These are phyloP conservation scores for Pterocles orientalis DNA, from an alignment of 2,113 vertebrate species.

Conservation along the genomic window DNA sequence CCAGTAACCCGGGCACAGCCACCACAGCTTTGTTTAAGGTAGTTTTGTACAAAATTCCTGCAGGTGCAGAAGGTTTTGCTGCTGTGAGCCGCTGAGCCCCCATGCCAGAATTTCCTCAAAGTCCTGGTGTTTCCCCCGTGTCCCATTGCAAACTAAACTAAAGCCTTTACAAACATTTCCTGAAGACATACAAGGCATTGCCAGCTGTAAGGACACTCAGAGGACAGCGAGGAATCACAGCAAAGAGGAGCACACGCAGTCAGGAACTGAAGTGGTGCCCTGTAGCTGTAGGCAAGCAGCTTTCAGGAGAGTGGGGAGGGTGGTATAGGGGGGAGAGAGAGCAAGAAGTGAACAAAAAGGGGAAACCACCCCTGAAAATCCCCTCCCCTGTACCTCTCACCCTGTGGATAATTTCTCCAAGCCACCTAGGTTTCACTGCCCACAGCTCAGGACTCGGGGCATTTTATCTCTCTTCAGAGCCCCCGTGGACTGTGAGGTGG, in stretches of 20 bases:
- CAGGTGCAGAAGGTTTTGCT: not conserved
- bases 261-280: not conserved
- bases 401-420: not conserved
- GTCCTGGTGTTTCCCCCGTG: not conserved
- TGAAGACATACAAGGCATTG: not conserved
- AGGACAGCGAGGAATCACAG: not conserved
- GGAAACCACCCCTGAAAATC: not conserved
- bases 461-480: not conserved
- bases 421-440: not conserved
- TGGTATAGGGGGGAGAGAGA: not conserved
- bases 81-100: not conserved
- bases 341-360: not conserved
- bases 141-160: not conserved
- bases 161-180: constrained; percentile 20
- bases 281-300: not conserved
- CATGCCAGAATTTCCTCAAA: not conserved
- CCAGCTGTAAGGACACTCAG: constrained; percentile 17
- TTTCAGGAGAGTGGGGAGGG: not conserved
- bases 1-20: not conserved
- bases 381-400: not conserved
- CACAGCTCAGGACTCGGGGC: not conserved
- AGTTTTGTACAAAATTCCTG: not conserved
- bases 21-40: not conserved
- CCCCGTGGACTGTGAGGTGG: rapidly evolving
- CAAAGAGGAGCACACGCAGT: not conserved